Evolutionary conservation across 2,888 invertebrate genomes (phyloP).

Genomic region (Callyntrura sp.): DNA sequence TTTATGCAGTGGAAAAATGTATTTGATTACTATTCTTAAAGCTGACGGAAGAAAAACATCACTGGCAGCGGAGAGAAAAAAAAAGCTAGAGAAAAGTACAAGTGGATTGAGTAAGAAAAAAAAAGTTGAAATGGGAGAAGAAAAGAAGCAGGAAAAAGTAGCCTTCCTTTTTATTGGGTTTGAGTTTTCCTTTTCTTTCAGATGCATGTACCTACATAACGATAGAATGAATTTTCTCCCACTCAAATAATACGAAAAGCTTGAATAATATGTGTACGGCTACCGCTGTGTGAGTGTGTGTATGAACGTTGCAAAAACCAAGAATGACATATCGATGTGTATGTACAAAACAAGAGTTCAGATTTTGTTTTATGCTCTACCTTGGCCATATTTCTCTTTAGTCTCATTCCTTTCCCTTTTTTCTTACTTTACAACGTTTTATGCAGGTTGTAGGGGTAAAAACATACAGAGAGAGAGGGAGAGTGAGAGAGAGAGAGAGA

Average conservation of each 20-base stretch:
- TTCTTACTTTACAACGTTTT: constrained; percentile 29
- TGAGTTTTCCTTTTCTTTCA: constrained; percentile 62
- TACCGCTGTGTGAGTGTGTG: not conserved
- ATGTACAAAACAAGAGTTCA: constrained; percentile 61
- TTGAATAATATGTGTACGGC: not conserved
- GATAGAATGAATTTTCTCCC: constrained; percentile 66
- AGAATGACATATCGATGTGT: not conserved
- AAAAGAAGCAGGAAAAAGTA: constrained; percentile 62
- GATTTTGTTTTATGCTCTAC: constrained; percentile 75
- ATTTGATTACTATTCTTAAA: constrained; percentile 70
- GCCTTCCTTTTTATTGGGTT: constrained; percentile 73
- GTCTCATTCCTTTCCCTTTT: constrained; percentile 26
- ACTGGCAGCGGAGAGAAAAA: constrained; percentile 8
- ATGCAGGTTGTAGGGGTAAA: constrained; percentile 49
- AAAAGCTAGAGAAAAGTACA: constrained; percentile 61
- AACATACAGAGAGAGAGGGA: constrained; percentile 46
- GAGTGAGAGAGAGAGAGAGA: constrained; percentile 16
- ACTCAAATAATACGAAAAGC: constrained; percentile 39
- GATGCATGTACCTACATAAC: constrained; percentile 51
- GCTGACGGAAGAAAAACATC: constrained; percentile 23
- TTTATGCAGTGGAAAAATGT: constrained; percentile 53
- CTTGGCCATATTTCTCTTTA: constrained; percentile 52
- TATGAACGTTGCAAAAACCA: constrained; percentile 33
- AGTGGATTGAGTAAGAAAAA: constrained; percentile 57
- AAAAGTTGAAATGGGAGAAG: constrained; percentile 65